These are phyloP conservation scores for Odontophorus gujanensis DNA, from an alignment of 2,113 vertebrate genomes.

Conservation along the genomic window DNA sequence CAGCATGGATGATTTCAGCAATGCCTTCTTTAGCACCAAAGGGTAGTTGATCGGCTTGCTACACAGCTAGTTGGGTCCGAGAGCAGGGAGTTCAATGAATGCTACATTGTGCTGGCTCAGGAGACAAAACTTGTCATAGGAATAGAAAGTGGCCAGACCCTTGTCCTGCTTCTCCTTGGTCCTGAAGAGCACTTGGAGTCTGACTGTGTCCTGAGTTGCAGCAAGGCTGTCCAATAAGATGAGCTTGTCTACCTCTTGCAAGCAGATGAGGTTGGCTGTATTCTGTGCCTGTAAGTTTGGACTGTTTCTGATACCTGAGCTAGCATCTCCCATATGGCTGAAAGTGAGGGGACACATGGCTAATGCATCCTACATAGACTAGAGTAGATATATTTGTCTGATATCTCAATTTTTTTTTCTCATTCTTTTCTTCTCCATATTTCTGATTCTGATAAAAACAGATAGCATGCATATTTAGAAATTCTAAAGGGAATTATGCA, in stretches of 20 bases:
- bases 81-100: neutral
- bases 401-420: neutral
- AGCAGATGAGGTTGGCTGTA: neutral
- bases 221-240: neutral
- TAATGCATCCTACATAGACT: neutral
- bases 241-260: neutral
- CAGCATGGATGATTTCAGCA: neutral
- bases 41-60: neutral
- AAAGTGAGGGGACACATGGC: neutral
- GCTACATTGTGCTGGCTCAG: neutral
- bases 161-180: neutral
- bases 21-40: neutral
- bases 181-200: neutral
- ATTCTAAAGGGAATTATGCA: neutral
- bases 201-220: neutral
- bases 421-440: neutral
- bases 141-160: neutral
- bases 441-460: neutral
- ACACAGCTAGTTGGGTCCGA: neutral
- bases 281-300: neutral
- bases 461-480: neutral
- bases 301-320: neutral
- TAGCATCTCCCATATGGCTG: neutral
- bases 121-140: neutral
- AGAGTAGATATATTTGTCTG: neutral